These are phyloP conservation scores for Macaria liturata DNA, from an alignment of 2,888 invertebrate species.

Conservation along the genomic window DNA sequence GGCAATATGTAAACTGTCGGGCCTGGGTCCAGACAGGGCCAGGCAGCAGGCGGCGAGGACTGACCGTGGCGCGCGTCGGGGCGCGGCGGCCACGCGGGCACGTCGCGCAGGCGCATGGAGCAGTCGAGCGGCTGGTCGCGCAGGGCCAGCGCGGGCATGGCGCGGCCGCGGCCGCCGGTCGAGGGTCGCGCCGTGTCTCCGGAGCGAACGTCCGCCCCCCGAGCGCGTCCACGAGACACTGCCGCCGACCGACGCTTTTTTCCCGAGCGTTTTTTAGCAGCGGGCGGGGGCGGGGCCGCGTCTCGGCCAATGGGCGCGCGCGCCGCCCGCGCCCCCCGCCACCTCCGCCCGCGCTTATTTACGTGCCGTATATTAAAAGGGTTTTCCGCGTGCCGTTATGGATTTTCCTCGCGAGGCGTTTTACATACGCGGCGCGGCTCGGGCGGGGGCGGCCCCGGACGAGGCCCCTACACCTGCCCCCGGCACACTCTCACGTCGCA, in stretches of 20 bases:
- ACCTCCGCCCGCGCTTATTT: constrained; percentile 63
- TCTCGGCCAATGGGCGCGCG: constrained; percentile 61
- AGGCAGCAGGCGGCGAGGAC: constrained; percentile 41
- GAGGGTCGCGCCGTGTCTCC: constrained; percentile 72
- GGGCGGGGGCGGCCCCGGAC: constrained; percentile 2
- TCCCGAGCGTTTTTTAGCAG: constrained; percentile 63
- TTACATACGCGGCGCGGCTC: constrained; percentile 60
- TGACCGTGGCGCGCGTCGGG: constrained; percentile 59
- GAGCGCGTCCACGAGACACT: constrained; percentile 75
- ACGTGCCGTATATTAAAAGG: constrained; percentile 83
- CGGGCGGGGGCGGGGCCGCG: constrained; percentile 72
- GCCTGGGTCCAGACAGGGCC: neutral
- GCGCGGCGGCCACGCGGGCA: constrained; percentile 64
- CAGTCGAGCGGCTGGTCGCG: constrained; percentile 88
- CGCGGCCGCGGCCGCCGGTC: constrained; percentile 83
- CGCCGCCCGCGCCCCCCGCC: constrained; percentile 39
- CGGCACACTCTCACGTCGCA: too few species aligned
- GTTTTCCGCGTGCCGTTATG: constrained; percentile 82
- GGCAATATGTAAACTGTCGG: too few species aligned
- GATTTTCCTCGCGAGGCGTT: constrained; percentile 73
- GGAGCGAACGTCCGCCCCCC: constrained; percentile 67
- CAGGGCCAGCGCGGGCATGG: constrained; percentile 86
- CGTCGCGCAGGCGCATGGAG: constrained; percentile 85
- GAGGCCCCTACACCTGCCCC: too few species aligned
- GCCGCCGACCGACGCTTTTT: constrained; percentile 71